Base-by-base conservation (phyloP, 92 coral and sea anemone species). In the Nematostella vectensis region DNA sequence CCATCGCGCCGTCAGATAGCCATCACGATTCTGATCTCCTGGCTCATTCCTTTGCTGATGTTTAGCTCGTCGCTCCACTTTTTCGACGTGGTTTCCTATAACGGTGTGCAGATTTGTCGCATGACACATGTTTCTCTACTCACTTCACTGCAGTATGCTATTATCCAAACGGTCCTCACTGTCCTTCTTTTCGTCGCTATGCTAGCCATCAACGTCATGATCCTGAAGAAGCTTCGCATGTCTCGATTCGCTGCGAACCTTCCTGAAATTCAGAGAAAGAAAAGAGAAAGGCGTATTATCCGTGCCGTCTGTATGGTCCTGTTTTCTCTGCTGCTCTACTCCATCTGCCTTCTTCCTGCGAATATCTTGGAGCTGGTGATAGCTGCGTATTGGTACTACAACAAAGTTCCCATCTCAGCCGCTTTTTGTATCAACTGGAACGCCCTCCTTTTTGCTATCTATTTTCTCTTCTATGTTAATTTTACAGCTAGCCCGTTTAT, bases 301-400 rank as follows among this genome's bases (percentile, higher is more conserved):
- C 56, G 67, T 9, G 67, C 67, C 38, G 67, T 61, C 2, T 57
- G 51, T 27, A 47, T 61, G 55, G 51, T 61, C 12, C 17, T 31
- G 33, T 45, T 37, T 1, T 47, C 43, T 29, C 31, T 28, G 3
- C 27, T 61, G 16, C n/a, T 48, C 11, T 61, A 47, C 22, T 24
- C 49, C 25, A 28, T 61, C 15, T 27, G 40, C 20, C n/a, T n/a
- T n/a, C n/a, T n/a, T n/a, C n/a, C n/a, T n/a, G n/a, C n/a, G n/a
- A n/a, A n/a, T n/a, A n/a, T n/a, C n/a, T n/a, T n/a, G n/a, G n/a
- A n/a, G n/a, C n/a, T n/a, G n/a, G n/a, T n/a, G n/a, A n/a, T n/a
- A n/a, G n/a, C n/a, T n/a, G n/a, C n/a, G n/a, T n/a, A n/a, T n/a
- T n/a, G n/a, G n/a, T n/a, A n/a, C n/a, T n/a, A n/a, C n/a, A n/a